Base-by-base conservation (phyloP, 1,140 invertebrate genomes). In the Helicoverpa zea region DNA sequence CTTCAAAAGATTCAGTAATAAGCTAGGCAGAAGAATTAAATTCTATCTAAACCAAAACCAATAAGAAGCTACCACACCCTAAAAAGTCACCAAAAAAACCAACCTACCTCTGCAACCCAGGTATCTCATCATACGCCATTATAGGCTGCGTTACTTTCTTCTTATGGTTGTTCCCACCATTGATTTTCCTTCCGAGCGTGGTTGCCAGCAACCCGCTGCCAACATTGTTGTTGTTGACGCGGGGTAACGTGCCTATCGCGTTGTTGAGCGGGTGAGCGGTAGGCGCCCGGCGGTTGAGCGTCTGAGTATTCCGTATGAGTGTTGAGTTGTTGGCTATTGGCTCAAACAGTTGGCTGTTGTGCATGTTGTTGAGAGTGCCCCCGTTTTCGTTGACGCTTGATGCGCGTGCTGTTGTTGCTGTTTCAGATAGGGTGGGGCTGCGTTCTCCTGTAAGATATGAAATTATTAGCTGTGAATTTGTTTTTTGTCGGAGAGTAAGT, bases 401-500 rank as follows among this genome's bases (percentile, higher is more conserved):
- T 4, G 97, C 97, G 61, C 97, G 96, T 0, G 97, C 97, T 0
- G 97, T 98, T 0, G 97, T 98, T 3, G 97, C 97, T 11, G 97
- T 97, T 87, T 98, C 97, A 0, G 97, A 98, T 86, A 97, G 97
- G 0, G 97, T 97, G 13, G 97, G 97, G 95, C 97, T 98, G 81
- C 97, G 96, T 92, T 98, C 97, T 66, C 97, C 97, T 97, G 83
- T 90, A 88, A 76, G 66, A 51, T 68, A 63, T 74, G 10, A 51
- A 78, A 79, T 54, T 3, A 29, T 43, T 43, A 43, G 35, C 5
- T 43, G 35, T 5, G 3, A 7, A 43, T 43, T 2, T 35, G 35
- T 35, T 35, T 35, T 3, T 35, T 7, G 4, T 4, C 1, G 4
- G 0, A 35, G 35, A 0, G 35, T 35, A 7, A 0, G 1, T 35